phyloP scores from a whole-genome alignment of 37 sponge, comb jelly and placozoan genomes.

The Corticium candelabrum region DNA sequence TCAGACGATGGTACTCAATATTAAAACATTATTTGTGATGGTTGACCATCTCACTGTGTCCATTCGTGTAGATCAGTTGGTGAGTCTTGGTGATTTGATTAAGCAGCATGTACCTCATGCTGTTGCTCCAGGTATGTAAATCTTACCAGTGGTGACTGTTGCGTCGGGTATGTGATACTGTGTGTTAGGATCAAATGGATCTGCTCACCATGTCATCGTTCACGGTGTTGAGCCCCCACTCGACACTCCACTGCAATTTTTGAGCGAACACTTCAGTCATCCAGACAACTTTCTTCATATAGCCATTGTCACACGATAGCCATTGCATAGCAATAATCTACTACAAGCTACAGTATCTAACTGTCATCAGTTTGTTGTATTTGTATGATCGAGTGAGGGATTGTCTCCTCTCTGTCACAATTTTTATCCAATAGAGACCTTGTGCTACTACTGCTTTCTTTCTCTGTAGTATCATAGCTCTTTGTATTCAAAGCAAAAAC shows the following conservation, averaged over 20 bases:
- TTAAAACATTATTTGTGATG: too few species aligned
- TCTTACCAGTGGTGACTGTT: too few species aligned
- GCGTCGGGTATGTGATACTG: too few species aligned
- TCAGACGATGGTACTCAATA: background rate
- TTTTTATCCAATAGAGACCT: too few species aligned
- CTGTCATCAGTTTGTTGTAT: too few species aligned
- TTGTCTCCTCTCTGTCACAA: too few species aligned
- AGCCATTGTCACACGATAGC: conserved; percentile 29
- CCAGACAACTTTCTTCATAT: conserved; percentile 97
- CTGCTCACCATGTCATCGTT: conserved; percentile 21
- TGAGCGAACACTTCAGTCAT: conserved; percentile 76
- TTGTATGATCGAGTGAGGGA: too few species aligned
- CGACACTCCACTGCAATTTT: conserved; percentile 79
- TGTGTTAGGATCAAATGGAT: background rate
- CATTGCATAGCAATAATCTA: background rate
- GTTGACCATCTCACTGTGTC: too few species aligned
- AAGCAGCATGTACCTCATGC: background rate
- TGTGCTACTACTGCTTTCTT: too few species aligned
- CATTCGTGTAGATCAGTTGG: too few species aligned
- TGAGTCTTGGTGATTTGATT: background rate
- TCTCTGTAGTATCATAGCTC: too few species aligned
- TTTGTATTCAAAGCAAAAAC: background rate
- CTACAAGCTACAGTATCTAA: too few species aligned
- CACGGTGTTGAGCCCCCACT: conserved; percentile 78
- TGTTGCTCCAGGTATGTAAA: background rate